Evolutionary conservation across 2,113 vertebrate species (phyloP), one percentile per base, ranked within the genome.

Genomic region (Dryoscopus gambensis): DNA sequence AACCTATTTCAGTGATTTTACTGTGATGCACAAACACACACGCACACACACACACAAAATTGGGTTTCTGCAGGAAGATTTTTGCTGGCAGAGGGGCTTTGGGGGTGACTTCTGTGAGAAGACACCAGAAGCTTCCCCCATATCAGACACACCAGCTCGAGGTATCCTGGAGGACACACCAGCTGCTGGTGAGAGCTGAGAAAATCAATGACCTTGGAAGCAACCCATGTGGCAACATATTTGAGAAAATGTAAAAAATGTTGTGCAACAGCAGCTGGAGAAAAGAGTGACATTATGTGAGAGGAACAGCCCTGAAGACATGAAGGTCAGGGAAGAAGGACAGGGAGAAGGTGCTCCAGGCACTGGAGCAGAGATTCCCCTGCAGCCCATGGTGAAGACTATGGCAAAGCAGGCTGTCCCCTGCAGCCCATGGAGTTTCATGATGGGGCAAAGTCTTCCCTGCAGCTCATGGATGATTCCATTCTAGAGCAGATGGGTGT

Each of bases 201-300:
- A 47, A 13, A 60, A 8, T 11, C 27, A 9, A 16, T 12, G 30
- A 35, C 24, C 6, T 47, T 31, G 10, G 20, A 23, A 47, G 13
- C 23, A 47, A 47, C 11, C 20, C 18, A 7, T 11, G 19, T 53
- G 20, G 33, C 42, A 19, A 13, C 24, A 13, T 60, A 53, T 18
- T 53, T 40, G 21, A 68, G n/a, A 53, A 60, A 60, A 12, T 40
- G 16, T 40, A 40, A 40, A 46, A 89, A 52, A 11, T 21, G 2
- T 10, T n/a, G 4, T 27, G 13, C 39, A 68, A 53, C 6, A 46
- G 39, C 9, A 53, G 8, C n/a, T 76, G 70, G 11, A 75, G 14
- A 68, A 5, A n/a, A 6, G 17, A 40, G 5, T 0, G 0, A 35
- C 10, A 53, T 8, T n/a, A 31, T 31, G 6, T 47, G 20, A 53